Base-by-base conservation (phyloP, 92 coral and sea anemone species). In the Virgularia gustaviana region DNA sequence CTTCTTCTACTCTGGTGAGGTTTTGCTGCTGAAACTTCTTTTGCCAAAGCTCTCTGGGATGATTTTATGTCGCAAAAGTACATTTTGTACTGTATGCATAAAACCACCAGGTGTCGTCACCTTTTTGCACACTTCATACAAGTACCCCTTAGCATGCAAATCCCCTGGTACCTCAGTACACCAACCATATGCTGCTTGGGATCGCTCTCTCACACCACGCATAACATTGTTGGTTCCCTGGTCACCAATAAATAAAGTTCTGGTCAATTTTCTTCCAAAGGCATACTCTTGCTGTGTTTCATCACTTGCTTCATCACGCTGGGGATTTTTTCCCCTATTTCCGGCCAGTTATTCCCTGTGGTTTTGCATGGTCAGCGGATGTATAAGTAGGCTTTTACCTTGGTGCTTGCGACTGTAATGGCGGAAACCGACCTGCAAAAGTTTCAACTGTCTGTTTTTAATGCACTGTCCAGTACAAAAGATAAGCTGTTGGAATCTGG, bases 141-240 rank as follows among this genome's bases (percentile, higher is more conserved):
- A 9, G 53, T 45, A 45, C 20, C 53, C 2, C 53, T 79, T 79
- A 36, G 81, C 63, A 33, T 84, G 88, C 52, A 84, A 41, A 33
- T 73, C 88, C 15, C 88, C 85, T 2, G 88, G 88, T 15, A 79
- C 52, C 35, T 72, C 80, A 0, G 81, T 78, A 27, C 61, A 30
- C 88, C 85, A 79, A 9, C 72, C 57, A 58, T 49, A 79, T 0
- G 88, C 84, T 11, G 76, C 65, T 6, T 57, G 9, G 13, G 64
- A 57, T 9, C 64, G 64, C 11, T 22, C 20, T 43, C 20, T 43
- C 51, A 43, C 57, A 15, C 67, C 53, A 20, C 82, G 41, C 8
- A 12, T 47, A 12, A 33, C 37, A 45, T 78, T 78, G 56, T 43
- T 8, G 9, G 82, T 78, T 31, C 82, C 78, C 9, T 52, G 55